Evolutionary conservation across 53 echinoderm and acorn worm species (phyloP).

Genomic region (Pentamera pediparva): DNA sequence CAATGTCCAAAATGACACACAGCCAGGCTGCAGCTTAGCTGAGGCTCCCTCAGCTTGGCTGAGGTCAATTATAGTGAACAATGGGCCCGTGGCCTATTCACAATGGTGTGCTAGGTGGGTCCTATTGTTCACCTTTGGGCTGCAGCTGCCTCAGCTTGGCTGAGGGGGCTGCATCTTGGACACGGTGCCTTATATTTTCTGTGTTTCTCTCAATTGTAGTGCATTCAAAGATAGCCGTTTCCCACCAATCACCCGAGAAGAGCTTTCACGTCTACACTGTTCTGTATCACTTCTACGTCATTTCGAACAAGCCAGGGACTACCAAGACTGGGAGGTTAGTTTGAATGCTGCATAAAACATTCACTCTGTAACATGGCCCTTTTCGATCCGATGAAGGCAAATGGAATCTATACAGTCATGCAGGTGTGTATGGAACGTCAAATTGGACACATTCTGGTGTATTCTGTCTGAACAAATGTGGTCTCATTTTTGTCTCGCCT

Average conservation of each 20-base stretch:
- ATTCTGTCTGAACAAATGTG: background rate
- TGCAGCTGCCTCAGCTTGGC: too few relatives aligned
- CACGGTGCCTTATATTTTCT: background rate
- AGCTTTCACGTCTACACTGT: conserved; percentile 83
- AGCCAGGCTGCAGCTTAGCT: too few relatives aligned
- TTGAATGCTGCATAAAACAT: background rate
- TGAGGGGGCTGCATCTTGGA: too few relatives aligned
- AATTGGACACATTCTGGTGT: background rate
- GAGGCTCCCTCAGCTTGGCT: too few relatives aligned
- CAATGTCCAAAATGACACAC: too few relatives aligned
- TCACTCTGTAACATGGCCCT: background rate
- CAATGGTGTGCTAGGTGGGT: too few relatives aligned
- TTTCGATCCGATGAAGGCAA: background rate
- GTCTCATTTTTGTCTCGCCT: too few relatives aligned
- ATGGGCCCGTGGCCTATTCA: too few relatives aligned
- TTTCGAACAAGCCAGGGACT: conserved; percentile 84
- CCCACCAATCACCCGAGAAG: conserved; percentile 85
- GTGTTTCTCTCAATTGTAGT: conserved; percentile 42
- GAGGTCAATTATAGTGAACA: too few relatives aligned
- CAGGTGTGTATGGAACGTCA: background rate
- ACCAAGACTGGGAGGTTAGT: conserved; percentile 92
- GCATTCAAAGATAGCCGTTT: conserved; percentile 99
- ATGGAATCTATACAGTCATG: background rate
- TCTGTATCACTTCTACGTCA: conserved; percentile 96
- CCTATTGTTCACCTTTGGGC: too few relatives aligned